Evolutionary conservation across 2,797 vertebrate genomes (phyloP).

Genomic region (Sebastes nivosus): DNA sequence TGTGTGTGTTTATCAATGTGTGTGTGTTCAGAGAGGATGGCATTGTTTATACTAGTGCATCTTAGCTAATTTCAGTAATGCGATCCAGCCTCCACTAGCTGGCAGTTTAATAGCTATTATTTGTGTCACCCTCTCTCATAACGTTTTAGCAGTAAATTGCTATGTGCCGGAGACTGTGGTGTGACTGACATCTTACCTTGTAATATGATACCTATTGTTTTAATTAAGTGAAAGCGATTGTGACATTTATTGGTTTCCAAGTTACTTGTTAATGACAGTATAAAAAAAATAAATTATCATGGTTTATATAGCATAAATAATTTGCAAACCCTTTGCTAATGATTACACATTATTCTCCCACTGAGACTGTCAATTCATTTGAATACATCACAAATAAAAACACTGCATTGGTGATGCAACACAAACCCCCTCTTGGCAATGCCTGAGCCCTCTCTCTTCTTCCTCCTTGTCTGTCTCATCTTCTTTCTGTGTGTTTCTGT

Average conservation of each 20-base stretch:
- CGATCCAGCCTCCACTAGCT: constrained; percentile 86
- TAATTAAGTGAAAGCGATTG: constrained; percentile 95
- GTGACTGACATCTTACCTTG: constrained; percentile 92
- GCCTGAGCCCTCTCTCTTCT: constrained; percentile 13
- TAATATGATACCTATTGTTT: constrained; percentile 94
- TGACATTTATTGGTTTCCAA: constrained; percentile 92
- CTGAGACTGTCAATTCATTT: constrained; percentile 63
- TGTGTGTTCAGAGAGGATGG: constrained; percentile 64
- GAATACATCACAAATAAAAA: constrained; percentile 74
- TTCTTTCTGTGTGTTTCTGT: constrained; percentile 2
- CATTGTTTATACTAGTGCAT: constrained; percentile 82
- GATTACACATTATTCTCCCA: constrained; percentile 75
- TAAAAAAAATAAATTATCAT: constrained; percentile 75
- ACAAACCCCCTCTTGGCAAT: constrained; percentile 39
- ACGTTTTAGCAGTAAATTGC: constrained; percentile 88
- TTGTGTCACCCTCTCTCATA: constrained; percentile 91
- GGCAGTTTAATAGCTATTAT: constrained; percentile 94
- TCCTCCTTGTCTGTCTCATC: background rate
- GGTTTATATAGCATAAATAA: constrained; percentile 81
- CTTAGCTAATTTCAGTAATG: constrained; percentile 93
- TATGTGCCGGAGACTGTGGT: constrained; percentile 83
- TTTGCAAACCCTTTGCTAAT: constrained; percentile 77
- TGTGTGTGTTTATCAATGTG: constrained; percentile 17
- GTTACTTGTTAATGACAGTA: constrained; percentile 88
- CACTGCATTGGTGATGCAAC: constrained; percentile 54